phyloP scores from a whole-genome alignment of 2,113 vertebrate genomes.

The Megalops atlanticus region DNA sequence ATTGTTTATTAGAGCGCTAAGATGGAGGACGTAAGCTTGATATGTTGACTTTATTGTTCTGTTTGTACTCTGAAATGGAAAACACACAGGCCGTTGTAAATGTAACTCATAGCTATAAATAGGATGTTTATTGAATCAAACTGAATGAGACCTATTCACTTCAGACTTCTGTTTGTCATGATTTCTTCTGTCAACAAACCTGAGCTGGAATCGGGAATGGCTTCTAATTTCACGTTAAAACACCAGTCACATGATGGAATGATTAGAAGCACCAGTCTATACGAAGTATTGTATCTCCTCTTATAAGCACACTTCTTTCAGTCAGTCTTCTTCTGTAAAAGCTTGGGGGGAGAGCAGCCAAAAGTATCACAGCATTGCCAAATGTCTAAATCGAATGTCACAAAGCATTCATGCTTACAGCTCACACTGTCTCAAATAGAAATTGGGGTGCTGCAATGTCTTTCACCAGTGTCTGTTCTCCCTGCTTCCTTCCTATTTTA shows the following conservation, averaged over 20 bases:
- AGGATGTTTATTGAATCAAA: background rate
- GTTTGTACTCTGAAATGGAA: background rate
- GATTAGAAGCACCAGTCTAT: background rate
- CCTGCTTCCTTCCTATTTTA: too few relatives aligned
- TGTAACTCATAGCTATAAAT: background rate
- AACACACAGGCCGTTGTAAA: background rate
- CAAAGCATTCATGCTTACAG: background rate
- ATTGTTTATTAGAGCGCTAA: conserved; percentile 3
- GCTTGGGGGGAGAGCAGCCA: background rate
- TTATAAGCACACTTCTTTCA: background rate
- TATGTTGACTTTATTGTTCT: background rate
- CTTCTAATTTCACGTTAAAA: background rate
- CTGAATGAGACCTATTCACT: background rate
- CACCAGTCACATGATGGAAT: background rate
- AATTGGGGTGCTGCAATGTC: too few relatives aligned
- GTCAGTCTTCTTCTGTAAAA: background rate
- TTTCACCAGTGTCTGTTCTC: too few relatives aligned
- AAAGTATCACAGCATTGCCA: background rate
- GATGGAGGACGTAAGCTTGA: background rate
- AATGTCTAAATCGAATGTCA: background rate
- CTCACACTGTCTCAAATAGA: background rate
- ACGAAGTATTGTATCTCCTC: background rate
- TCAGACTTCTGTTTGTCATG: background rate
- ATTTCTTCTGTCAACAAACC: background rate
- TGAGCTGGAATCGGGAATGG: background rate